Evolutionary conservation across 2,797 vertebrate species (phyloP).

Genomic region (Leptodactylus fallax): DNA sequence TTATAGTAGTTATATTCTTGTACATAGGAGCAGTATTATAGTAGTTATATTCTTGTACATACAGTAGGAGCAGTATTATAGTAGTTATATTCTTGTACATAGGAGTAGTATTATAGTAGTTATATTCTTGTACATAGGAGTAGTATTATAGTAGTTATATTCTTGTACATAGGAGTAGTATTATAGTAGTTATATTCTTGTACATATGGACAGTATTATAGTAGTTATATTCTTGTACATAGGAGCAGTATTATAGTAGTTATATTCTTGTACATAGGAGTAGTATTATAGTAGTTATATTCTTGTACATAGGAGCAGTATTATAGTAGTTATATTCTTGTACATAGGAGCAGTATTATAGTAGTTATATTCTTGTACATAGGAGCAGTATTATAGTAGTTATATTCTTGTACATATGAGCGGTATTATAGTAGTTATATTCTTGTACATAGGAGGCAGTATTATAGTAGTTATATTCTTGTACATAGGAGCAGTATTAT

Average conservation of each 20-base stretch:
- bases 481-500: neutral
- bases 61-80: neutral
- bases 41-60: neutral
- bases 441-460: neutral
- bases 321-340: neutral
- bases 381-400: constrained; percentile 10
- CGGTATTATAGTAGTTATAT: constrained; percentile 13
- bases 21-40: neutral
- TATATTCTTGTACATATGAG: neutral
- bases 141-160: neutral
- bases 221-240: constrained; percentile 10
- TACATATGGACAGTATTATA: neutral
- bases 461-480: constrained; percentile 16
- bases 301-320: neutral
- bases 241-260: constrained; percentile 2
- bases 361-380: constrained; percentile 2
- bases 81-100: neutral
- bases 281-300: constrained; percentile 10
- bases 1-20: constrained; percentile 8
- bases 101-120: constrained; percentile 5
- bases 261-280: neutral
- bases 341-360: neutral
- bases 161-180: neutral
- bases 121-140: neutral
- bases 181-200: constrained; percentile 18